Base-by-base conservation (phyloP, 1,140 invertebrate genomes). In the Solen grandis region DNA sequence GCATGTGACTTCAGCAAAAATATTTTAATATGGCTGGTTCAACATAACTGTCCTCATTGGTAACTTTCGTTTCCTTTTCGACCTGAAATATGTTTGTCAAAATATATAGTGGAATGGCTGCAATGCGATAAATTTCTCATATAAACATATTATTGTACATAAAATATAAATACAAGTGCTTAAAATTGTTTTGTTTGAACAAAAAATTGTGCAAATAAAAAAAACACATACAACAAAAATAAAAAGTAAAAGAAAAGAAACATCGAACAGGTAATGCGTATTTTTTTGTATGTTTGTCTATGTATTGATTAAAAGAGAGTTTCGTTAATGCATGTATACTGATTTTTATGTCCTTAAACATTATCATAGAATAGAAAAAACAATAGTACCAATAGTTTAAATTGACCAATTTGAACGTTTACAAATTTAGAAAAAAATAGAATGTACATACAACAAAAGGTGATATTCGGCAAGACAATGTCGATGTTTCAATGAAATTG, bases 1-100 rank as follows among this genome's bases (percentile, higher is more conserved):
- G 27, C 72, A 75, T 0, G 55, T 50, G 0, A 63, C 59, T 50
- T 75, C 72, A n/a, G 50, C 22, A 19, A 55, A 72, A 3, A 54
- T n/a, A 57, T 57, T 57, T 2, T 16, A 54, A 35, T 16, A 5
- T 22, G 2, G 19, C 69, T 72, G 25, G 1, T 70, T 16, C 29
- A 14, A 29, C 25, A 31, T 16, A 5, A 13, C 2, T 4, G 14
- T 54, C 29, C 3, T 29, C 8, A 46, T 13, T 50, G 22, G 4
- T 31, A 5, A 52, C 46, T 19, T 22, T 54, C 16, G 29, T 31
- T 14, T 5, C n/a, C 16, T 66, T 27, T 19, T 29, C 27, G 25
- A 10, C 16, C 16, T 33, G n/a, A 29, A 33, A 66, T 35, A 31
- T 3, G 29, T 4, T 35, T 8, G 5, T 35, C 29, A 31, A 65